phyloP scores from a whole-genome alignment of 37 sponge, comb jelly and placozoan species.

The Petrosia ficiformis region DNA sequence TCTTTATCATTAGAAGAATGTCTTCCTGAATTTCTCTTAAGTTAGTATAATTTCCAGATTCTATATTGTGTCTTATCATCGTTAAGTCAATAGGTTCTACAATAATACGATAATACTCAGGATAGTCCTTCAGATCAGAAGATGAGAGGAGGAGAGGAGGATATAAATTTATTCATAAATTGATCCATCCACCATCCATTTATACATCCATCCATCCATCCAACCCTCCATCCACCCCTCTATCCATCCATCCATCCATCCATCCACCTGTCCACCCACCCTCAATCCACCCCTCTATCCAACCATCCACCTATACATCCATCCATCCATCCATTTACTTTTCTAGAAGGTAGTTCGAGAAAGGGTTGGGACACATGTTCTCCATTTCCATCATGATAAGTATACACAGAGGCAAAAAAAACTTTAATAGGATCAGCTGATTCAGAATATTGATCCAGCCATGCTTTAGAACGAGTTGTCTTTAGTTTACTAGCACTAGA shows the following conservation, averaged over 20 bases:
- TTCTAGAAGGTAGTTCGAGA: slow-evolving; percentile 49
- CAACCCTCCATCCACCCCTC: too few species aligned
- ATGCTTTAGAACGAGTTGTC: slow-evolving; percentile 42
- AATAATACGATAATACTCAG: slow-evolving; percentile 81
- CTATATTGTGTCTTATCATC: slow-evolving; percentile 48
- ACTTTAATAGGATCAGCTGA: slow-evolving; percentile 55
- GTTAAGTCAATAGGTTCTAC: slow-evolving; percentile 66
- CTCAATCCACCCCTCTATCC: too few species aligned
- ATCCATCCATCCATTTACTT: too few species aligned
- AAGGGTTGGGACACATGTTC: slow-evolving; percentile 57
- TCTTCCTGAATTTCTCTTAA: slow-evolving; percentile 55
- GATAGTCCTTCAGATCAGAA: slow-evolving; percentile 28
- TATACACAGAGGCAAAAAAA: slow-evolving; percentile 32
- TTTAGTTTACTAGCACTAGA: slow-evolving; percentile 7
- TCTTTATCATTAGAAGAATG: slow-evolving; percentile 66
- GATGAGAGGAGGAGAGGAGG: not conserved
- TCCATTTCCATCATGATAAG: slow-evolving; percentile 39
- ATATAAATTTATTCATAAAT: too few species aligned
- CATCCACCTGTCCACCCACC: too few species aligned
- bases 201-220: too few species aligned
- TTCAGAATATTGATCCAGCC: slow-evolving; percentile 32
- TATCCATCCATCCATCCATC: too few species aligned
- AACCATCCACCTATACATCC: too few species aligned
- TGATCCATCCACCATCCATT: too few species aligned
- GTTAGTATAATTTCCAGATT: slow-evolving; percentile 39